These are phyloP conservation scores for Cephus cinctus DNA, from an alignment of 1,140 invertebrate genomes.

Conservation along the genomic window DNA sequence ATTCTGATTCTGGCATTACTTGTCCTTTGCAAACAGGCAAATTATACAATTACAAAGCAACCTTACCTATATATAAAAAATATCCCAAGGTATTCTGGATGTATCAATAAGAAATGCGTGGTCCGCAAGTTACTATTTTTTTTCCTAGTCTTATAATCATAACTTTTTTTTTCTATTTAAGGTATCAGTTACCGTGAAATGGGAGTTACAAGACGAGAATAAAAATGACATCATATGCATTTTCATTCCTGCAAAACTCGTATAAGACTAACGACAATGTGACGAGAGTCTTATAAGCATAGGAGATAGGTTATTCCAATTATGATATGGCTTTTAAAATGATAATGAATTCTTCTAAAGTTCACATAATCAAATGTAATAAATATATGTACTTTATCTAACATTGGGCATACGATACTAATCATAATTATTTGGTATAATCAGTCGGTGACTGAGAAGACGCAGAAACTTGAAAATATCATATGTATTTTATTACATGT, in stretches of 20 bases:
- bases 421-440: background rate
- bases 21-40: constrained; percentile 66
- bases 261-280: constrained; percentile 46
- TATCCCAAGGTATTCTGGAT: constrained; percentile 66
- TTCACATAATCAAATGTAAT: too few relatives aligned
- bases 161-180: too few relatives aligned
- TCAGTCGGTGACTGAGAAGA: background rate
- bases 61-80: constrained; percentile 59
- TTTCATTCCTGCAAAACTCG: constrained; percentile 64
- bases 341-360: too few relatives aligned
- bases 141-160: too few relatives aligned
- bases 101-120: too few relatives aligned
- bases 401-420: background rate
- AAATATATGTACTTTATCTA: background rate
- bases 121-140: too few relatives aligned
- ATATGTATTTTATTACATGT: constrained; percentile 24
- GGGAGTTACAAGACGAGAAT: constrained; percentile 66
- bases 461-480: constrained; percentile 25
- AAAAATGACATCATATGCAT: constrained; percentile 66
- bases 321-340: background rate
- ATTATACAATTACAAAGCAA: constrained; percentile 61
- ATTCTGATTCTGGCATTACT: constrained; percentile 56
- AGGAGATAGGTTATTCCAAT: background rate
- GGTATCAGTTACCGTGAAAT: constrained; percentile 68
- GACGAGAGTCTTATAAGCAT: too few relatives aligned